These are phyloP conservation scores for Lucilia sericata DNA, from an alignment of 1,140 invertebrate species.

Conservation along the genomic window DNA sequence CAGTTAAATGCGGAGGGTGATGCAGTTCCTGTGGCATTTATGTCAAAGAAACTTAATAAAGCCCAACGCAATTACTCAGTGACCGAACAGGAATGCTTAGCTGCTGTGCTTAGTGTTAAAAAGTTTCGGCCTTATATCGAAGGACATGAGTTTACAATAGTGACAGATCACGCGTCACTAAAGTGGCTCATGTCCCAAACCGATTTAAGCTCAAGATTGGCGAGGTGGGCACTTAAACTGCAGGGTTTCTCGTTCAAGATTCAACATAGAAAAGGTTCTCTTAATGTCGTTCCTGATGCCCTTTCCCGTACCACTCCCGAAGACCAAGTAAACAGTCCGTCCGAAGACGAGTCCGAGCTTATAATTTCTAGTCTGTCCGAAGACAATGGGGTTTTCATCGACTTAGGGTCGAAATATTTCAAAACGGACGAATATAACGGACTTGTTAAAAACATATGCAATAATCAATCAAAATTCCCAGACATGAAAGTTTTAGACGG, in stretches of 20 bases:
- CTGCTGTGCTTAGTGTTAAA: slow-evolving; percentile 17
- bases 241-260: slow-evolving; percentile 29
- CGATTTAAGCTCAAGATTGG: slow-evolving; percentile 36
- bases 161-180: slow-evolving; percentile 29
- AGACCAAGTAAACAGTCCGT: background rate
- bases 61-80: slow-evolving; percentile 45
- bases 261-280: slow-evolving; percentile 32
- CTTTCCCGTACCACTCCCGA: slow-evolving; percentile 19
- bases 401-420: too few species aligned
- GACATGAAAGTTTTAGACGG: slow-evolving; percentile 3
- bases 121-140: slow-evolving; percentile 38
- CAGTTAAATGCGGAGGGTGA: slow-evolving; percentile 1
- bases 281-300: slow-evolving; percentile 42
- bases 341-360: too few species aligned
- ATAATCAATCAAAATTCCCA: background rate
- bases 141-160: background rate
- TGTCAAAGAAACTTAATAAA: background rate
- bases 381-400: too few species aligned
- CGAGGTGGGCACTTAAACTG: slow-evolving; percentile 41
- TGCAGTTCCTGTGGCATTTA: slow-evolving; percentile 12
- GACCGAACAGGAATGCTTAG: slow-evolving; percentile 44
- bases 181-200: slow-evolving; percentile 36
- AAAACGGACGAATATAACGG: background rate
- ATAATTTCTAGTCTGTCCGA: background rate
- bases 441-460: background rate